Base-by-base conservation (phyloP, 1,140 invertebrate species). In the Idris sp. region DNA sequence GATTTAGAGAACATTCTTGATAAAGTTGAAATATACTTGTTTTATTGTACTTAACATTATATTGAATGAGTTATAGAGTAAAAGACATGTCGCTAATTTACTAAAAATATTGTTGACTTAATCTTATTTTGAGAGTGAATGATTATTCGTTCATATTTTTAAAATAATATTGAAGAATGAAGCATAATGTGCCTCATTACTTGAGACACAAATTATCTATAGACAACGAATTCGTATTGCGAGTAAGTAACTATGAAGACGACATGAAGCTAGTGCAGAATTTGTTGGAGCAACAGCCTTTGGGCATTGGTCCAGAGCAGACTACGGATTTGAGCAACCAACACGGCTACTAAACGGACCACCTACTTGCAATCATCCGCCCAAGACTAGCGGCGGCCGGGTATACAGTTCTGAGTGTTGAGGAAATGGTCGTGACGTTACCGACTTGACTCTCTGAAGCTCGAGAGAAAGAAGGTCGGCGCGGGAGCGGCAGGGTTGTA, bases 391-490 rank as follows among this genome's bases (percentile, higher is more conserved):
- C 38, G 56, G 68, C 41, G 19, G 51, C 38, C 53, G 31, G 49
- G 67, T 40, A 26, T 65, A 54, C 51, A 65, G 62, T 71, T 58
- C 26, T 46, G 62, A 71, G 71, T 58, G 62, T 72, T 51, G 58
- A 76, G 79, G 77, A 74, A 84, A 84, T 78, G 73, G 54, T 58
- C 72, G 74, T 58, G 72, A 80, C 74, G 79, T 84, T 82, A 75
- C 72, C 74, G 58, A 69, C 76, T 53, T 49, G 54, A 54, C 62
- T 74, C 56, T 68, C 51, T 48, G 35, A 31, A 48, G 76, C 59
- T 26, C 41, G 38, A 53, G 56, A 68, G 73, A 49, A 67, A 71
- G 43, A 56, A 58, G 65, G 56, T 71, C 36, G 77, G 79, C 61
- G 79, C 74, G 80, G 79, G 78, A 49, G 30, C 46, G 43, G 46